Conservation (phyloP, 2,113 vertebrate species). For the Chaetorhynchus papuensis region DNA sequence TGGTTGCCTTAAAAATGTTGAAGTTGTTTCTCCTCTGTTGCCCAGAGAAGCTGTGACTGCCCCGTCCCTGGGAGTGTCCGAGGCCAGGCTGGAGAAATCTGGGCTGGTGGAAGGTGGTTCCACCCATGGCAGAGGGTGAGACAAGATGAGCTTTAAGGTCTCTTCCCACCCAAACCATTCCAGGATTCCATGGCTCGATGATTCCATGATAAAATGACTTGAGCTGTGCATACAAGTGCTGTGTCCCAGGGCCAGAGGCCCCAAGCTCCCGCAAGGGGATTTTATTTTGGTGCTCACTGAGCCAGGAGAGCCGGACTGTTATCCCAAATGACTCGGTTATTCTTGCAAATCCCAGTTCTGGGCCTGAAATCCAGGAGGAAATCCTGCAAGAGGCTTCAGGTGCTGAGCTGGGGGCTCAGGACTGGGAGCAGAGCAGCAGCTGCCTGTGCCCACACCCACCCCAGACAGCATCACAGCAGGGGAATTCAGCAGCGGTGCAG, state of each 20-base stretch:
- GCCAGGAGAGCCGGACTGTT: neutral
- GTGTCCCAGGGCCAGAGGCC: neutral
- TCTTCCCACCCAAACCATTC: neutral
- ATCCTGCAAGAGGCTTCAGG: neutral
- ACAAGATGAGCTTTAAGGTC: neutral
- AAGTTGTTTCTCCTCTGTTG: neutral
- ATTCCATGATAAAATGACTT: neutral
- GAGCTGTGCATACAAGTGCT: neutral
- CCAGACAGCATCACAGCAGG: fast-evolving
- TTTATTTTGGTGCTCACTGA: neutral
- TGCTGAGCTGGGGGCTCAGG: neutral
- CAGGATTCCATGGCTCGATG: neutral
- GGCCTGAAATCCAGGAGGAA: neutral
- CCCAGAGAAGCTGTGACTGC: neutral
- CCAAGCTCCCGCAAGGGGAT: neutral
- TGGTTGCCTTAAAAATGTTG: neutral
- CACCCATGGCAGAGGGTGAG: neutral
- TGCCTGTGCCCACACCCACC: fast-evolving
- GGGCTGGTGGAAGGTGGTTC: neutral
- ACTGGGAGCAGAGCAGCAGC: neutral
- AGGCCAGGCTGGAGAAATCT: neutral
- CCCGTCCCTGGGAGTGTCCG: neutral
- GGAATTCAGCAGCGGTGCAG: neutral
- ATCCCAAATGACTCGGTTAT: neutral
- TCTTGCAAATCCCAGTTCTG: neutral